Conservation (phyloP, 2,888 invertebrate genomes). For the Laspeyria flexula region DNA sequence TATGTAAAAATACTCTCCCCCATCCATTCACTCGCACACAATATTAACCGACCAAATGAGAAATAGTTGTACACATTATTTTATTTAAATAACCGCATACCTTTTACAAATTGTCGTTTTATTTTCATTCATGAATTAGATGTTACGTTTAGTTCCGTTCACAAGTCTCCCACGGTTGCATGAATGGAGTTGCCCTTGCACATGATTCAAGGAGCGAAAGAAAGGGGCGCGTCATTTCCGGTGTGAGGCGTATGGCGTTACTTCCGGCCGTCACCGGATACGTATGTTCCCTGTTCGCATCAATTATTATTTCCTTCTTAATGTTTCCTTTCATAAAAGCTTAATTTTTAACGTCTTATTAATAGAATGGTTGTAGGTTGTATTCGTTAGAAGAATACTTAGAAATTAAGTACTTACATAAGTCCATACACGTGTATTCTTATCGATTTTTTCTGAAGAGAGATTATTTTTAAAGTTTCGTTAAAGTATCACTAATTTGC, state of each 20-base stretch:
- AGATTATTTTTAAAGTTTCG: no score
- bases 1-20: constrained; percentile 67
- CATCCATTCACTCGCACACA: constrained; percentile 60
- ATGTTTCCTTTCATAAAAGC: constrained; percentile 69
- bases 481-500: no score
- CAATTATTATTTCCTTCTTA: constrained; percentile 82
- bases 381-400: neutral
- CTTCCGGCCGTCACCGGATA: constrained; percentile 79
- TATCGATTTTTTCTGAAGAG: no score
- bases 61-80: constrained; percentile 55
- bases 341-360: constrained; percentile 47
- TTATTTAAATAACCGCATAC: constrained; percentile 59
- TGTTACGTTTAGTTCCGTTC: constrained; percentile 67
- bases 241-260: constrained; percentile 73
- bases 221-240: constrained; percentile 83
- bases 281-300: constrained; percentile 75
- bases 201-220: constrained; percentile 64
- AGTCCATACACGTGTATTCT: no score
- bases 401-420: neutral
- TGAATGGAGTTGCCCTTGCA: constrained; percentile 66
- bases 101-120: constrained; percentile 59
- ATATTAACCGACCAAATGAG: constrained; percentile 60
- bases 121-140: constrained; percentile 76
- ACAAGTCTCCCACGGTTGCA: constrained; percentile 76
- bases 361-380: constrained; percentile 13